Evolutionary conservation across 2,888 invertebrate species (phyloP).

Genomic region (Trypoxylon attenuatum): DNA sequence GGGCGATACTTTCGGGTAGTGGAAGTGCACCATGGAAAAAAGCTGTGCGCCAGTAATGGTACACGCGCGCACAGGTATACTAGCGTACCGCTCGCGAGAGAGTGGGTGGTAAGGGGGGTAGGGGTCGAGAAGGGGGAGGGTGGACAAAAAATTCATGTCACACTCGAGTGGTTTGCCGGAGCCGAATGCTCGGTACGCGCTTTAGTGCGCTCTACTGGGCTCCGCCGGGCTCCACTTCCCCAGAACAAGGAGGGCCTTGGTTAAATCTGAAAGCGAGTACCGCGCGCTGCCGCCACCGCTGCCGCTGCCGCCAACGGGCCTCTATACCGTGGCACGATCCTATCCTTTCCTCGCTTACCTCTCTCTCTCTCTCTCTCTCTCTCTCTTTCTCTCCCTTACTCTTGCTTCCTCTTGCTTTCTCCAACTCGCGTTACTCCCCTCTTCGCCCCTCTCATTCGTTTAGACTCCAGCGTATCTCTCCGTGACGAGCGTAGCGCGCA

Average conservation of each 20-base stretch:
- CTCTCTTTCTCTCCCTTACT: no score
- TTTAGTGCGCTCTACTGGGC: slow-evolving; percentile 55
- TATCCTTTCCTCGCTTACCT: no score
- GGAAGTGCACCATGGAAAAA: slow-evolving; percentile 21
- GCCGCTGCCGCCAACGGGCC: neutral
- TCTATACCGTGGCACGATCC: no score
- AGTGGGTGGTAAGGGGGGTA: slow-evolving; percentile 4
- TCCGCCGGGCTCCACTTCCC: slow-evolving; percentile 52
- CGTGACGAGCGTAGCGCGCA: neutral
- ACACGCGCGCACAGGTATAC: no score
- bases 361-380: no score
- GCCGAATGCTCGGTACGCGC: slow-evolving; percentile 47
- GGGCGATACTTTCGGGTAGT: slow-evolving; percentile 37
- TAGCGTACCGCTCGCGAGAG: no score
- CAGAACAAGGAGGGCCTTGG: slow-evolving; percentile 52
- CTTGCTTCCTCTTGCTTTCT: no score
- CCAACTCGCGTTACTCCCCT: no score
- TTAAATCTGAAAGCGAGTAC: slow-evolving; percentile 55
- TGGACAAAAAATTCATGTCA: slow-evolving; percentile 52
- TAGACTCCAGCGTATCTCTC: neutral
- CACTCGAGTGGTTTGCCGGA: slow-evolving; percentile 54
- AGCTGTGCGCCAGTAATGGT: no score
- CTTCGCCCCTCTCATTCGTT: no score
- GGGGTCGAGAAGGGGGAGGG: slow-evolving; percentile 9
- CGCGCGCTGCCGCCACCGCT: slow-evolving; percentile 30